phyloP scores from a whole-genome alignment of 2,888 invertebrate species.

The Odontothrips loti region DNA sequence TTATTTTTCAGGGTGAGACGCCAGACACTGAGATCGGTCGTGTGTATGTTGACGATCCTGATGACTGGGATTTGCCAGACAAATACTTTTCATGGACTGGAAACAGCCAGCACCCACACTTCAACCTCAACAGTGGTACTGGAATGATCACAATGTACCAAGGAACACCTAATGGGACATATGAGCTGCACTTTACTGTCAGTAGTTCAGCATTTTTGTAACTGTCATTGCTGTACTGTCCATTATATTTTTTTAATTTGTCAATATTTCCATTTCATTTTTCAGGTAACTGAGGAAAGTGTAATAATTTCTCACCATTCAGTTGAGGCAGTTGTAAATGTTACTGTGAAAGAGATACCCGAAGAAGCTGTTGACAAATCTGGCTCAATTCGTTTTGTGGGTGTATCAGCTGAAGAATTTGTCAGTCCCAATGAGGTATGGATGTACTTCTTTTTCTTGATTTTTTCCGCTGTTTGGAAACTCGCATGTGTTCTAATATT shows the following conservation, averaged over 20 bases:
- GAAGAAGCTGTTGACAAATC: conserved; percentile 90
- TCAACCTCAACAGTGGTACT: conserved; percentile 66
- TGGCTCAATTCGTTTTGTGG: conserved; percentile 81
- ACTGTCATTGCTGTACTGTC: conserved; percentile 4
- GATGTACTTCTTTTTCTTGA: conserved; percentile 31
- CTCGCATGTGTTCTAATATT: conserved; percentile 34
- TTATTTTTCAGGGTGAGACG: conserved; percentile 58
- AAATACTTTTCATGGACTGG: conserved; percentile 76
- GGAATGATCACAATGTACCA: conserved; percentile 86
- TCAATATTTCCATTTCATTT: background rate
- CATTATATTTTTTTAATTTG: background rate
- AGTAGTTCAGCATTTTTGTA: conserved; percentile 42
- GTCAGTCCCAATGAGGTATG: conserved; percentile 53
- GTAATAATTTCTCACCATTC: conserved; percentile 58
- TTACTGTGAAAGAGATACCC: conserved; percentile 80
- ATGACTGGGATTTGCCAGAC: conserved; percentile 95
- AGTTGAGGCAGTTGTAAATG: conserved; percentile 79
- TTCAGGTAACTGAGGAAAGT: conserved; percentile 63
- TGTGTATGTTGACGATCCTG: conserved; percentile 88
- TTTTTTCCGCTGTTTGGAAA: background rate
- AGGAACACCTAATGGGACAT: conserved; percentile 70
- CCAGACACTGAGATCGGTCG: conserved; percentile 82
- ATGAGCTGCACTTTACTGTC: conserved; percentile 66
- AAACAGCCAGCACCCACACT: conserved; percentile 56
- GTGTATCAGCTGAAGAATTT: conserved; percentile 81